Percentiles rank a stretch among this genome's conserved stretches.
phyloP scores from a whole-genome alignment of 64 coral and sea anemone genomes.

The Montipora capricornis region DNA sequence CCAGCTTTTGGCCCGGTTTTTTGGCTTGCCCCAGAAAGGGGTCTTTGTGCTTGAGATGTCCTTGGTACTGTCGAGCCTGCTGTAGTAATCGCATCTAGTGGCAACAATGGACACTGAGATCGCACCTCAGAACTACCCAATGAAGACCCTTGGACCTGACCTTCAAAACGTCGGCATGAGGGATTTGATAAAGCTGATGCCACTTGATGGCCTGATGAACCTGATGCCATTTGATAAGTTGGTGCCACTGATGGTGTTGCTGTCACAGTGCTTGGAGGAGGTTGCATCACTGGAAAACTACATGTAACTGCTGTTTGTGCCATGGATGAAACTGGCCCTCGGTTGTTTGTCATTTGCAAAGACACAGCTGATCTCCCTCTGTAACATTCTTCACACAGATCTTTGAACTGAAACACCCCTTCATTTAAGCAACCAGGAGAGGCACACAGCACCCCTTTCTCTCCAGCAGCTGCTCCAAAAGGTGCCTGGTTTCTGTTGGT shows the following conservation, averaged over 20 bases:
- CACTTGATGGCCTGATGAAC: neutral
- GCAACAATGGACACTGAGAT: neutral
- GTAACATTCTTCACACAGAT: slow-evolving; percentile 72
- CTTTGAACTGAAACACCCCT: slow-evolving; percentile 51
- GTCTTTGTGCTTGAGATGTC: neutral
- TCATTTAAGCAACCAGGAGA: slow-evolving; percentile 74
- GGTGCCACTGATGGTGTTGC: neutral
- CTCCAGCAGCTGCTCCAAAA: slow-evolving; percentile 4
- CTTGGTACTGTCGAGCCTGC: neutral
- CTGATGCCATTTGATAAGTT: neutral
- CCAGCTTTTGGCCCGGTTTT: neutral
- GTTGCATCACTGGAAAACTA: neutral
- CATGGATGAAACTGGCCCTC: neutral
- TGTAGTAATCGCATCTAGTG: neutral
- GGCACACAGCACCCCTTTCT: slow-evolving; percentile 69
- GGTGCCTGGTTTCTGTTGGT: neutral
- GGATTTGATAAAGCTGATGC: slow-evolving; percentile 3
- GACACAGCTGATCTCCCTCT: neutral
- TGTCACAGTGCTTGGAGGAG: neutral
- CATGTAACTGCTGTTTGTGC: neutral
- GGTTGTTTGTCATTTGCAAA: neutral
- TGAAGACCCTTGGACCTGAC: neutral
- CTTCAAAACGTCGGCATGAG: neutral
- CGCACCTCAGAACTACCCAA: neutral
- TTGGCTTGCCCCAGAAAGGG: neutral